These are phyloP conservation scores for Cottoperca gobio DNA, from an alignment of 2,797 vertebrate species.

Conservation along the genomic window DNA sequence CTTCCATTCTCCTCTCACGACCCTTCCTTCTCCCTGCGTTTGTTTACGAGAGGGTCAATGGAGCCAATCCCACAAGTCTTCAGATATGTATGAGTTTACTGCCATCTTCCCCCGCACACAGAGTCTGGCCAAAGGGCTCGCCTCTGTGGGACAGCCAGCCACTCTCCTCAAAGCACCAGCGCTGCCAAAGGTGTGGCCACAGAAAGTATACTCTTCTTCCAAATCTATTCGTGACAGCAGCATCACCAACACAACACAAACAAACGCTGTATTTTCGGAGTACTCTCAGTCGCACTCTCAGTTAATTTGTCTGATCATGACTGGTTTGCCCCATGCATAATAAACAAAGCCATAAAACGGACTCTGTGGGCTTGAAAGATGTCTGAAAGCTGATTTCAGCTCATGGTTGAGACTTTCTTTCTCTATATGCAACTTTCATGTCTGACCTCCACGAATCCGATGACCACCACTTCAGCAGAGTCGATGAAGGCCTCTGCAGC, in stretches of 20 bases:
- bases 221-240: slow-evolving; percentile 58
- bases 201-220: slow-evolving; percentile 49
- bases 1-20: slow-evolving; percentile 49
- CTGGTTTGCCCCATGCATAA: slow-evolving; percentile 33
- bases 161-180: slow-evolving; percentile 32
- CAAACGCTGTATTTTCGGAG: slow-evolving; percentile 46
- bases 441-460: slow-evolving; percentile 87
- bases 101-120: slow-evolving; percentile 69
- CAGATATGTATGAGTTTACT: slow-evolving; percentile 69
- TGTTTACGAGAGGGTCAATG: slow-evolving; percentile 62
- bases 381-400: slow-evolving; percentile 27
- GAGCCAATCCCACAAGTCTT: slow-evolving; percentile 82
- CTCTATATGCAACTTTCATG: slow-evolving; percentile 2
- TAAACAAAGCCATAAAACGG: slow-evolving; percentile 28
- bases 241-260: slow-evolving; percentile 52
- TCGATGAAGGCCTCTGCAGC: slow-evolving; percentile 80
- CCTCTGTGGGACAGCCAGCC: slow-evolving; percentile 60
- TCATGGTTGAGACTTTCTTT: not conserved
- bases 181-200: slow-evolving; percentile 76
- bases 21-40: slow-evolving; percentile 42
- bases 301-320: slow-evolving; percentile 51
- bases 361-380: not conserved
- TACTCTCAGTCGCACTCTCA: slow-evolving; percentile 12
- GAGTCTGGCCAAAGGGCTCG: slow-evolving; percentile 73
- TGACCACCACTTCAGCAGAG: slow-evolving; percentile 82